Evolutionary conservation across 2,888 invertebrate genomes (phyloP).

Genomic region (Ectropis crepuscularia): DNA sequence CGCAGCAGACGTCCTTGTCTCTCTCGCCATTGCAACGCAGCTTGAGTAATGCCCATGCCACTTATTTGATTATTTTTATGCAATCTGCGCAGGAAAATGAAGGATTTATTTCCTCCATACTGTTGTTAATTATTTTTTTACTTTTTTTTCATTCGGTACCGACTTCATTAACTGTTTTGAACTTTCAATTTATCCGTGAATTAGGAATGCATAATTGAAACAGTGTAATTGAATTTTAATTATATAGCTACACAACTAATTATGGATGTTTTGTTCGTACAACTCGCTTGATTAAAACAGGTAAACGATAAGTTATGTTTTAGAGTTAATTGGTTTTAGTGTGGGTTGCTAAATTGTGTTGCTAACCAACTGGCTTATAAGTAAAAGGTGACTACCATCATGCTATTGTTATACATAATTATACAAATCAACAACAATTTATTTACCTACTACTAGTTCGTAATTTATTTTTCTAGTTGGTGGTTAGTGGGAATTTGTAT

Average conservation of each 20-base stretch:
- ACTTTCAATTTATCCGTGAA: slow-evolving; percentile 19
- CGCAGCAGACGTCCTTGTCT: slow-evolving; percentile 50
- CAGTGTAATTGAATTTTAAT: slow-evolving; percentile 21
- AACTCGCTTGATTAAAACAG: slow-evolving; percentile 7
- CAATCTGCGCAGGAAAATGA: slow-evolving; percentile 80
- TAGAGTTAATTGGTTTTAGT: slow-evolving; percentile 8
- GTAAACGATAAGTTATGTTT: slow-evolving; percentile 2
- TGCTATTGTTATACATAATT: no score
- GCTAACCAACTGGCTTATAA: no score
- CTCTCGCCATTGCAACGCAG: slow-evolving; percentile 63
- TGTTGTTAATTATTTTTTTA: slow-evolving; percentile 77
- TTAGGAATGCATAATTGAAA: slow-evolving; percentile 17
- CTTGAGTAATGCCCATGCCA: slow-evolving; percentile 81
- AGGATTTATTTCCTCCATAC: slow-evolving; percentile 75
- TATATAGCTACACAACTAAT: slow-evolving; percentile 15
- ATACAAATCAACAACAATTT: no score
- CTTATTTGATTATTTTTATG: slow-evolving; percentile 84
- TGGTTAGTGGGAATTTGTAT: no score
- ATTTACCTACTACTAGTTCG: no score
- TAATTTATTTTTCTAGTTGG: no score
- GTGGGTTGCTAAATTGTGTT: background rate
- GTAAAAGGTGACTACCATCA: no score
- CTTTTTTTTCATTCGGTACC: slow-evolving; percentile 51
- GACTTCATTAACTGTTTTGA: slow-evolving; percentile 22
- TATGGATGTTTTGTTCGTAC: slow-evolving; percentile 13